Conservation (phyloP, 2,797 vertebrate genomes). For the Falco novaeseelandiae region DNA sequence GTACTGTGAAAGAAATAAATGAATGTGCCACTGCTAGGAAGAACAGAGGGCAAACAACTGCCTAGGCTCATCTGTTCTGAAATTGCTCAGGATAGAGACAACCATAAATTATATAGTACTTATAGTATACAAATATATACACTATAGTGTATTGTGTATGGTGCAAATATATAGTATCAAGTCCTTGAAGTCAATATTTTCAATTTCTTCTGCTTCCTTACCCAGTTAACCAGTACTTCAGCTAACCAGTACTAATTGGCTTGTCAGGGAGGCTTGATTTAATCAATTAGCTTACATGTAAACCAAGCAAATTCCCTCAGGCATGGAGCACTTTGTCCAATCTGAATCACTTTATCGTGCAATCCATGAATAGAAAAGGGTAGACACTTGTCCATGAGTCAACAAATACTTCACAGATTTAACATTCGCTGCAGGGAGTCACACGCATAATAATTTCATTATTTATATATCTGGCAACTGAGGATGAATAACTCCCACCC, state of each 20-base stretch:
- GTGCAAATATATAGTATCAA: not conserved
- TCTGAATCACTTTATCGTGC: slow-evolving; percentile 1
- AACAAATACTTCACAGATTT: not conserved
- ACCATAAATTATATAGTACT: not conserved
- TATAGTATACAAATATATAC: not conserved
- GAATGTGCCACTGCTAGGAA: not conserved
- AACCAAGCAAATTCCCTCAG: not conserved
- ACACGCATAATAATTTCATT: slow-evolving; percentile 10
- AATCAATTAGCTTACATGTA: slow-evolving; percentile 20
- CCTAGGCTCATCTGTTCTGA: not conserved
- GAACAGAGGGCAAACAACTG: not conserved
- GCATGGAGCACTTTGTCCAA: not conserved
- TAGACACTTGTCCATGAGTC: not conserved
- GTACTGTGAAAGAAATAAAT: not conserved
- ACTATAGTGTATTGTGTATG: not conserved
- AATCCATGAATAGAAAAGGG: slow-evolving; percentile 9
- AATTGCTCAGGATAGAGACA: not conserved
- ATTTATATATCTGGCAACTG: not conserved
- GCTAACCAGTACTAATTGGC: not conserved
- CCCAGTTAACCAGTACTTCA: not conserved
- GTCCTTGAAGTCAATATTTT: not conserved
- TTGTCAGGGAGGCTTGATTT: slow-evolving; percentile 25
- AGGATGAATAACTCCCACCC: not conserved
- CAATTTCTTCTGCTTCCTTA: not conserved
- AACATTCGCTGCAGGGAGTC: not conserved